These are phyloP conservation scores for Diarsia brunnea DNA, from an alignment of 2,888 invertebrate species.

Conservation along the genomic window DNA sequence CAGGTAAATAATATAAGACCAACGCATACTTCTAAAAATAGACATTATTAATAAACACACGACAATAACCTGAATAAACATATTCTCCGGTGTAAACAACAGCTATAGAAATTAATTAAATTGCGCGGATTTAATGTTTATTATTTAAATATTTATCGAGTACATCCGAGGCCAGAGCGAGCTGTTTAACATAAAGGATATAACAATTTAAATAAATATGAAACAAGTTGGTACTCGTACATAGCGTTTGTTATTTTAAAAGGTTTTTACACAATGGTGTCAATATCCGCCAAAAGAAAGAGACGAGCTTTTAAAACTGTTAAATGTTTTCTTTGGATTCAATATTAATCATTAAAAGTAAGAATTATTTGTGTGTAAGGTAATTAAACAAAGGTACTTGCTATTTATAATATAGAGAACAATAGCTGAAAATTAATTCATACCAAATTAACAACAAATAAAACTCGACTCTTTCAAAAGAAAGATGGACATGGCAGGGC, in stretches of 20 bases:
- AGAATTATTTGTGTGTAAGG: background rate
- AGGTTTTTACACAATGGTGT: conserved; percentile 37
- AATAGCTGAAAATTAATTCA: background rate
- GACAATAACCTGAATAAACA: conserved; percentile 28
- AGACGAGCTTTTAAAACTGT: background rate
- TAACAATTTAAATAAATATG: conserved; percentile 52
- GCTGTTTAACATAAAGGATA: conserved; percentile 24
- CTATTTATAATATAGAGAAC: no score
- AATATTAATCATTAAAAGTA: background rate
- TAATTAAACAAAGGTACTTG: no score
- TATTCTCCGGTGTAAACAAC: conserved; percentile 16
- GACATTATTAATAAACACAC: background rate
- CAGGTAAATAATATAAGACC: background rate
- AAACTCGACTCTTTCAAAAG: no score
- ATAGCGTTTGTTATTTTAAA: conserved; percentile 18
- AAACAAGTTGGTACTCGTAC: conserved; percentile 6
- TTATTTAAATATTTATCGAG: conserved; percentile 39
- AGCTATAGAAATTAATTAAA: conserved; percentile 35
- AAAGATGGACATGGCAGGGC: no score
- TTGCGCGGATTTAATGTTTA: conserved; percentile 33
- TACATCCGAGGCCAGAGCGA: conserved; percentile 37
- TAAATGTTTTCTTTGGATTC: background rate
- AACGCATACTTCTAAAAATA: conserved; percentile 18
- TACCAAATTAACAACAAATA: background rate
- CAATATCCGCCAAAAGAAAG: conserved; percentile 18